Evolutionary conservation across 2,797 vertebrate species (phyloP).

Genomic region (Phataginus tetradactyla): DNA sequence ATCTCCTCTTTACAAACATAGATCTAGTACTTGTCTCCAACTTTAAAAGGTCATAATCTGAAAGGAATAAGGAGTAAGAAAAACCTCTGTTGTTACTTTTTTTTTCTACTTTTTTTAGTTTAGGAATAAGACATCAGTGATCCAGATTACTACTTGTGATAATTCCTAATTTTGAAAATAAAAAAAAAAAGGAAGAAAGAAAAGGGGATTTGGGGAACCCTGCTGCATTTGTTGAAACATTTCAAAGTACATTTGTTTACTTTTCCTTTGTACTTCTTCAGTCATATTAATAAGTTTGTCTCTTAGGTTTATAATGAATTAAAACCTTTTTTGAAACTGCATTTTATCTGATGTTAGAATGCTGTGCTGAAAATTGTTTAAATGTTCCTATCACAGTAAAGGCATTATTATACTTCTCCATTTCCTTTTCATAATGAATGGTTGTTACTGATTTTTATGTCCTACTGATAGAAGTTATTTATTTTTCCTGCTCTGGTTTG

Average conservation of each 20-base stretch:
- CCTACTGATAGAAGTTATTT: neutral
- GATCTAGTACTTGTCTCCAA: slow-evolving; percentile 27
- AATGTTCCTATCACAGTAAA: neutral
- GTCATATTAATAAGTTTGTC: neutral
- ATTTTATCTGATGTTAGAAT: neutral
- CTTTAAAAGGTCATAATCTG: neutral
- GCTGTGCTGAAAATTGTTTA: neutral
- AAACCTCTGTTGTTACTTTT: neutral
- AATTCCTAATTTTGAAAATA: neutral
- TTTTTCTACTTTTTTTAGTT: neutral
- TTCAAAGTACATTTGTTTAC: slow-evolving; percentile 33
- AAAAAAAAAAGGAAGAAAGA: neutral
- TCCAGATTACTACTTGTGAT: neutral
- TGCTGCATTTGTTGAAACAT: neutral
- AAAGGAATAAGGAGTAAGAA: slow-evolving; percentile 25
- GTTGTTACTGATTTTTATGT: slow-evolving; percentile 37
- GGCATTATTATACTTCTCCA: neutral
- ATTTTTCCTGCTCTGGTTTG: slow-evolving; percentile 1
- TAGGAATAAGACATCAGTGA: slow-evolving; percentile 34
- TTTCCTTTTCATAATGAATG: slow-evolving; percentile 29
- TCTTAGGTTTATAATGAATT: slow-evolving; percentile 33
- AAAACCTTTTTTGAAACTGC: slow-evolving; percentile 22
- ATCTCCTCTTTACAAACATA: slow-evolving; percentile 3
- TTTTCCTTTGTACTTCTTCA: neutral
- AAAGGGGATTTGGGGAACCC: neutral